phyloP scores from a whole-genome alignment of 2,888 invertebrate genomes.

The Netelia melanura region DNA sequence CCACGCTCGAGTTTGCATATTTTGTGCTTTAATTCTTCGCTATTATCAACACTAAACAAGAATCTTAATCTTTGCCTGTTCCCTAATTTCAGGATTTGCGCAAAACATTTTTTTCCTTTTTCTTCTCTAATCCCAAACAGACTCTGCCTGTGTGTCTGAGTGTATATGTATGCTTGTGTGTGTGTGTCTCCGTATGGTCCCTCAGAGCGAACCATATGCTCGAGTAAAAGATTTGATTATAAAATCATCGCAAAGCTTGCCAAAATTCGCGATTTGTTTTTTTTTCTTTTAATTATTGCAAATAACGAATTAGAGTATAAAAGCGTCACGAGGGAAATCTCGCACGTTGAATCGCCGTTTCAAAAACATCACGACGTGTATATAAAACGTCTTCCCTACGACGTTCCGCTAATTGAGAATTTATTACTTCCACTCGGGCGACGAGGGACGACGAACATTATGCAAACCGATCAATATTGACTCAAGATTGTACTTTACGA shows the following conservation, averaged over 20 bases:
- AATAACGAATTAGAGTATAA: slow-evolving; percentile 52
- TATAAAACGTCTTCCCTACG: slow-evolving; percentile 50
- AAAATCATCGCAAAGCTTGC: slow-evolving; percentile 39
- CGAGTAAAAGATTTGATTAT: slow-evolving; percentile 42
- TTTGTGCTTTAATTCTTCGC: background rate
- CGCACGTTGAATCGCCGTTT: slow-evolving; percentile 29
- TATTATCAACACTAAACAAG: background rate
- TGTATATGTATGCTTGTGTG: background rate
- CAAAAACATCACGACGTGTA: slow-evolving; percentile 36
- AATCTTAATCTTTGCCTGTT: background rate
- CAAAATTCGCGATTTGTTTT: slow-evolving; percentile 23
- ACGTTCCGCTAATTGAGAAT: slow-evolving; percentile 27
- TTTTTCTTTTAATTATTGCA: slow-evolving; percentile 6
- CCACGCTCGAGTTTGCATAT: background rate
- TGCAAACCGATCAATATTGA: slow-evolving; percentile 57
- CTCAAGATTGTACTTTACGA: slow-evolving; percentile 60
- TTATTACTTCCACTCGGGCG: background rate
- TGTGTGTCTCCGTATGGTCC: slow-evolving; percentile 21
- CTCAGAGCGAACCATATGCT: slow-evolving; percentile 40
- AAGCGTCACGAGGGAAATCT: slow-evolving; percentile 44
- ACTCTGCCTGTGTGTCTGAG: background rate
- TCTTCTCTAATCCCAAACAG: background rate
- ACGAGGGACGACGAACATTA: slow-evolving; percentile 17
- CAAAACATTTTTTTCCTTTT: background rate
- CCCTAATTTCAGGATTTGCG: background rate